Evolutionary conservation across 2,888 invertebrate genomes (phyloP).

Genomic region (Agriopis aurantiaria): DNA sequence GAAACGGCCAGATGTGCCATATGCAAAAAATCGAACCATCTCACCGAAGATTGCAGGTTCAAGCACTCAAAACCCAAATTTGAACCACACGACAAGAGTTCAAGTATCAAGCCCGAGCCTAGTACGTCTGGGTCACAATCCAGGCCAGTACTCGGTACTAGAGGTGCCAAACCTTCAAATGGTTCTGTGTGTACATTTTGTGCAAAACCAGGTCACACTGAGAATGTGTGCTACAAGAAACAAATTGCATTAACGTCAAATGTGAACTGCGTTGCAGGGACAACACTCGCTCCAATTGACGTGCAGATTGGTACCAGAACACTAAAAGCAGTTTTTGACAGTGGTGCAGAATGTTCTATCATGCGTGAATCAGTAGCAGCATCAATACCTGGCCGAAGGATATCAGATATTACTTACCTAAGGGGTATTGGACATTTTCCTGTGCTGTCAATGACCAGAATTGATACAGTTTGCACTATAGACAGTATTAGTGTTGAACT

Average conservation of each 20-base stretch:
- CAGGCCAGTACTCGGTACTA: no score
- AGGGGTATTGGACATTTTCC: constrained; percentile 46
- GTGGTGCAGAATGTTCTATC: no score
- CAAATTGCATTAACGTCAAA: constrained; percentile 45
- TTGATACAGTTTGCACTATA: constrained; percentile 36
- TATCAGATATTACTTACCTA: constrained; percentile 36
- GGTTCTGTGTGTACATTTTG: not conserved
- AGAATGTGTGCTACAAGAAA: constrained; percentile 44
- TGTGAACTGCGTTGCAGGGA: constrained; percentile 42
- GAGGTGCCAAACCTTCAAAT: not conserved
- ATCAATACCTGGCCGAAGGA: constrained; percentile 46
- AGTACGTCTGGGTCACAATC: not conserved
- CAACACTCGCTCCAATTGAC: constrained; percentile 21
- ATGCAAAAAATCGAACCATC: not conserved
- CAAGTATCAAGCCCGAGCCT: not conserved
- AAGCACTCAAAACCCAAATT: no score
- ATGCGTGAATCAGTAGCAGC: constrained; percentile 44
- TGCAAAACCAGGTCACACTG: constrained; percentile 42
- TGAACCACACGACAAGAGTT: no score
- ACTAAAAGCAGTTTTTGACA: constrained; percentile 48
- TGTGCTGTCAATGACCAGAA: constrained; percentile 32
- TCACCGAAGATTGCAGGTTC: not conserved
- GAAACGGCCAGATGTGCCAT: not conserved
- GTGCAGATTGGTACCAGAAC: constrained; percentile 30
- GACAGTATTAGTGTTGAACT: constrained; percentile 42